Evolutionary conservation across 2,113 vertebrate species (phyloP).

Genomic region (Melanerpes aurifrons): DNA sequence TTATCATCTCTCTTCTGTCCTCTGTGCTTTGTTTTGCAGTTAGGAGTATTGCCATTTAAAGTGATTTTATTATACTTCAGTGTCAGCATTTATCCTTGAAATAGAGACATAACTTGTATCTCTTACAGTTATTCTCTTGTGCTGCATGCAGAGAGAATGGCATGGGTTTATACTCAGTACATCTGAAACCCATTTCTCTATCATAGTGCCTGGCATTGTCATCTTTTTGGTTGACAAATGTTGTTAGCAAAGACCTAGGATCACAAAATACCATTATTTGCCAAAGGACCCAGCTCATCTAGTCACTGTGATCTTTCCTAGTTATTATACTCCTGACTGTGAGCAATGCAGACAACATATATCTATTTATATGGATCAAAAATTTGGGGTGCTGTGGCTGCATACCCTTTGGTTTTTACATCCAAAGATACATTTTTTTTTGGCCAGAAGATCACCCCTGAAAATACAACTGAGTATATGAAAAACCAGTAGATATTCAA

Average conservation of each 20-base stretch:
- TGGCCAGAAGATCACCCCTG: background rate
- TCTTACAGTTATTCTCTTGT: background rate
- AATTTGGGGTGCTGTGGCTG: background rate
- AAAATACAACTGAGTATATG: background rate
- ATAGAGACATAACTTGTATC: slow-evolving; percentile 17
- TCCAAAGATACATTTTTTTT: background rate
- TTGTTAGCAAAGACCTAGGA: background rate
- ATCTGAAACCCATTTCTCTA: background rate
- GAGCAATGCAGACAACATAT: background rate
- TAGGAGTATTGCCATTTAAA: slow-evolving; percentile 36
- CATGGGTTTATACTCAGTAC: background rate
- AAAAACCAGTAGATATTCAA: background rate
- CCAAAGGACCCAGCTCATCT: background rate
- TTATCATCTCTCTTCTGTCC: slow-evolving; percentile 38
- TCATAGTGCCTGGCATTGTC: background rate
- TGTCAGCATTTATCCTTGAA: slow-evolving; percentile 40
- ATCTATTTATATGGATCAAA: background rate
- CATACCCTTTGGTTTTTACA: background rate
- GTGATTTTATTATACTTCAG: slow-evolving; percentile 28
- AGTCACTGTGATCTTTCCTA: background rate
- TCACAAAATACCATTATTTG: background rate
- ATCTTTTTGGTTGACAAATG: background rate
- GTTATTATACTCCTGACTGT: background rate
- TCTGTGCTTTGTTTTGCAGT: slow-evolving; percentile 32
- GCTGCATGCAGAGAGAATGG: background rate